These are phyloP conservation scores for Teleiodes luculella DNA, from an alignment of 2,888 invertebrate genomes.

Conservation along the genomic window DNA sequence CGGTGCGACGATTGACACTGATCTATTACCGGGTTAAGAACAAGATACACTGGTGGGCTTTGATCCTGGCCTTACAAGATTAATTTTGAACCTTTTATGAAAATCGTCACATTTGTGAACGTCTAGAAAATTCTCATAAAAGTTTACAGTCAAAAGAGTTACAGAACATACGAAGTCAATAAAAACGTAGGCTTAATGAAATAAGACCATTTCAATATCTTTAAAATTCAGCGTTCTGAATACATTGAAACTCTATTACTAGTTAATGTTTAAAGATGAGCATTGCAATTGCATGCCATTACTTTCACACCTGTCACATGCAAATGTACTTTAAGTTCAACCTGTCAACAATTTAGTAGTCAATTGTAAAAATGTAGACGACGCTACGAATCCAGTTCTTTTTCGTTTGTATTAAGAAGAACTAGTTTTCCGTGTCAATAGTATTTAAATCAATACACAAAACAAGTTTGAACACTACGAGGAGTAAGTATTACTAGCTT, in stretches of 20 bases:
- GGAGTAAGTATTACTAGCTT: constrained; percentile 4
- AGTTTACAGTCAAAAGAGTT: neutral
- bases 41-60: neutral
- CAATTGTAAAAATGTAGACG: neutral
- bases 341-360: neutral
- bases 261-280: constrained; percentile 5
- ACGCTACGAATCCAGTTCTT: neutral
- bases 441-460: neutral
- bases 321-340: neutral
- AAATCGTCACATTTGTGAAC: neutral
- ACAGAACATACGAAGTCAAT: neutral
- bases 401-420: too few relatives aligned
- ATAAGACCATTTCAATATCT: neutral
- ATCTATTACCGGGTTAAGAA: neutral
- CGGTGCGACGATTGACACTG: constrained; percentile 34
- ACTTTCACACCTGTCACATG: constrained; percentile 1
- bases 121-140: neutral
- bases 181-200: neutral
- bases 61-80: neutral
- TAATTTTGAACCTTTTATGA: too few relatives aligned
- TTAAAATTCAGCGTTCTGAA: neutral
- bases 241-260: neutral
- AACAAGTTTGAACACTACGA: neutral
- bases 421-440: too few relatives aligned
- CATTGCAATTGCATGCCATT: constrained; percentile 1